A percentile compares a stretch with the other conserved stretches of the same genome.
phyloP scores from a whole-genome alignment of 2,113 vertebrate species.

The Corynorhinus townsendii region DNA sequence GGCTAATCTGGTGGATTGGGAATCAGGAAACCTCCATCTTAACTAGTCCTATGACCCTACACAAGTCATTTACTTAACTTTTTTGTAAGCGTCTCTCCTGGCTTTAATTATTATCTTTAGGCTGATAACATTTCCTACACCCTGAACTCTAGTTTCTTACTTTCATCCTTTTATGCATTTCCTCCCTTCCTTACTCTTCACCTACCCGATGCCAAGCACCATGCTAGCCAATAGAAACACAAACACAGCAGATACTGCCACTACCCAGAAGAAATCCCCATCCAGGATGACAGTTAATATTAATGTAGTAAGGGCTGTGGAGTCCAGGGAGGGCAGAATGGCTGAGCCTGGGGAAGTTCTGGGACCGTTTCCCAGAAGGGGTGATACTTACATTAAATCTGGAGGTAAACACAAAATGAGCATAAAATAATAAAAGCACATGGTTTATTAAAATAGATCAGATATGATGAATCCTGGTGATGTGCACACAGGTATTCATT shows the following conservation, averaged over 20 bases:
- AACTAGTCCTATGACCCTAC: neutral
- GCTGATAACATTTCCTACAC: neutral
- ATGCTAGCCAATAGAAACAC: neutral
- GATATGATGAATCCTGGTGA: neutral
- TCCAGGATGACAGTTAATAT: neutral
- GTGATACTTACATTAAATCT: neutral
- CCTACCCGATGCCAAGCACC: neutral
- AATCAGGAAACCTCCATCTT: neutral
- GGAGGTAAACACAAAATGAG: neutral
- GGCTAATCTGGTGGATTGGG: neutral
- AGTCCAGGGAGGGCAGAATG: neutral
- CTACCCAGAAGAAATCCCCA: neutral
- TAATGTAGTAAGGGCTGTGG: neutral
- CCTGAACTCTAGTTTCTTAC: neutral
- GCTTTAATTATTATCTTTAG: neutral
- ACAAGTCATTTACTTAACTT: neutral
- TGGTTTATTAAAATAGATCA: neutral
- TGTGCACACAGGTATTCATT: neutral
- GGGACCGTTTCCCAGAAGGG: neutral
- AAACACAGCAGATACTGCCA: neutral
- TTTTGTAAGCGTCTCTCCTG: neutral
- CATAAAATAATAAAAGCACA: neutral
- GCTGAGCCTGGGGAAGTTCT: neutral
- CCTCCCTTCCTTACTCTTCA: neutral
- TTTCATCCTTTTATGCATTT: neutral